A percentile compares a stretch with the other conserved stretches of the same genome.
phyloP scores from a whole-genome alignment of 2,797 vertebrate genomes.

The Miichthys miiuy region DNA sequence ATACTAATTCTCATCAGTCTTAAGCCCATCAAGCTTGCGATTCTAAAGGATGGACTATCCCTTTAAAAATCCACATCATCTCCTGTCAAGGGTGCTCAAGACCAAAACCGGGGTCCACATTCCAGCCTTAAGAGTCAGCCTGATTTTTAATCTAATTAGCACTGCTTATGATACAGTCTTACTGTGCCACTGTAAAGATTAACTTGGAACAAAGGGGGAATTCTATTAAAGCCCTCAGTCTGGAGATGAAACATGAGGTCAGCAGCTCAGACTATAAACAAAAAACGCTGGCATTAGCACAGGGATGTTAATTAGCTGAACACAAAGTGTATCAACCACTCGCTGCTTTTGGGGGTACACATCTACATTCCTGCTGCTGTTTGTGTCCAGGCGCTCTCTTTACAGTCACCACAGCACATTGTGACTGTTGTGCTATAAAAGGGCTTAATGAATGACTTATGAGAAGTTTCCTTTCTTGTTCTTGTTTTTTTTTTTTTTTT shows the following conservation, averaged over 20 bases:
- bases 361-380: slow-evolving; percentile 82
- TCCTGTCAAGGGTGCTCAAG: slow-evolving; percentile 46
- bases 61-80: slow-evolving; percentile 52
- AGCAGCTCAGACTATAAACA: slow-evolving; percentile 42
- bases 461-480: not conserved
- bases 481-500: too few relatives aligned
- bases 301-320: slow-evolving; percentile 75
- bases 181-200: slow-evolving; percentile 51
- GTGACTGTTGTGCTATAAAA: not conserved
- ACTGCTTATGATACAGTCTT: slow-evolving; percentile 55
- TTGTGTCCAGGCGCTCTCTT: slow-evolving; percentile 48
- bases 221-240: slow-evolving; percentile 25
- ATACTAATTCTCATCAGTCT: slow-evolving; percentile 13
- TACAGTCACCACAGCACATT: slow-evolving; percentile 18
- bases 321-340: slow-evolving; percentile 74
- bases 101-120: slow-evolving; percentile 43
- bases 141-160: slow-evolving; percentile 62
- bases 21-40: slow-evolving; percentile 11
- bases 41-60: slow-evolving; percentile 15
- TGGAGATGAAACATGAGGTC: slow-evolving; percentile 47
- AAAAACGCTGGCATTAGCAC: slow-evolving; percentile 63
- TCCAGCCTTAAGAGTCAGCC: slow-evolving; percentile 45
- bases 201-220: slow-evolving; percentile 31
- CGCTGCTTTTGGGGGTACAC: slow-evolving; percentile 79
- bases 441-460: not conserved